Percentiles rank a stretch among this genome's conserved stretches.
Conservation (phyloP, 2,113 vertebrate genomes). For the Notothenia coriiceps region DNA sequence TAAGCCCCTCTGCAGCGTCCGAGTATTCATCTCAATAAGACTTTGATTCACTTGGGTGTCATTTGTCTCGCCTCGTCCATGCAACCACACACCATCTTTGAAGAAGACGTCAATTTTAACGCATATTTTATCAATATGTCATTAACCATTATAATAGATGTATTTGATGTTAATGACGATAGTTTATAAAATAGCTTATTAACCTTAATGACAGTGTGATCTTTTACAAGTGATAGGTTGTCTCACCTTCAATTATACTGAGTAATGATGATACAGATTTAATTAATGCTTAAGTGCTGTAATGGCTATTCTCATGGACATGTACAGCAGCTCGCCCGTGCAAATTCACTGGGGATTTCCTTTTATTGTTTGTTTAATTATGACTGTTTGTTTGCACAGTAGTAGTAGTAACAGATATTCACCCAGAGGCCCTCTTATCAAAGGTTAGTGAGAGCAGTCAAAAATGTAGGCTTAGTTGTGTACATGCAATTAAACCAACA, state of each 20-base stretch:
- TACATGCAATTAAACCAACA: neutral
- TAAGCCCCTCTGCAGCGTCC: no score
- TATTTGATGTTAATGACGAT: slow-evolving; percentile 72
- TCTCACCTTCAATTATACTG: slow-evolving; percentile 79
- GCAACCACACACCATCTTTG: neutral
- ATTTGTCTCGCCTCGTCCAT: slow-evolving; percentile 5
- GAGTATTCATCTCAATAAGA: neutral
- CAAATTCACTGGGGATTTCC: neutral
- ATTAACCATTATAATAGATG: slow-evolving; percentile 77
- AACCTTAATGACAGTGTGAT: slow-evolving; percentile 82
- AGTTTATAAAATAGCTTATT: slow-evolving; percentile 82
- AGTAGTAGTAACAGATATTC: neutral
- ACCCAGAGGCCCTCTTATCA: neutral
- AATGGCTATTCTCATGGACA: slow-evolving; percentile 37
- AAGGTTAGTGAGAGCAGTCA: neutral
- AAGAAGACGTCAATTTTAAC: neutral
- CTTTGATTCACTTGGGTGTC: neutral
- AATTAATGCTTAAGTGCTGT: slow-evolving; percentile 68
- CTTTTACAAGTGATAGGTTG: slow-evolving; percentile 80
- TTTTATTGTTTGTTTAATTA: slow-evolving; percentile 5
- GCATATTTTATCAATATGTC: slow-evolving; percentile 74
- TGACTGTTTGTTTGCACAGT: neutral
- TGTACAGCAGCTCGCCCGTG: neutral
- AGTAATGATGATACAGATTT: slow-evolving; percentile 69
- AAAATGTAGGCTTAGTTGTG: neutral